phyloP scores from a whole-genome alignment of 1,140 invertebrate genomes.

The Glossosoma conforme region DNA sequence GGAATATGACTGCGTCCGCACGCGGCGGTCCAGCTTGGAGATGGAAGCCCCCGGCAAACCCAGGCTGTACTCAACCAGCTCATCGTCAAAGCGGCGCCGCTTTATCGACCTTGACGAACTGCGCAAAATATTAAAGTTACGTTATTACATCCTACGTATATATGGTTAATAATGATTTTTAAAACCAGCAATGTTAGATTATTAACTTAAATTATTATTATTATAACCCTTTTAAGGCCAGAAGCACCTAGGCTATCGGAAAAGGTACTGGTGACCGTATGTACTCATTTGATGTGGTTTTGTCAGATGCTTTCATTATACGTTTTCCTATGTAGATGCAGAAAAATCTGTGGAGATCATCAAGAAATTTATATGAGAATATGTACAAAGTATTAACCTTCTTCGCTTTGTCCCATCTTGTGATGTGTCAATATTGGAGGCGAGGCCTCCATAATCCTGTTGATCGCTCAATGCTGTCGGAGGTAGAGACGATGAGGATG shows the following conservation, averaged over 20 bases:
- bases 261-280: too few species aligned
- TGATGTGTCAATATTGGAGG: slow-evolving; percentile 23
- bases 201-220: not conserved
- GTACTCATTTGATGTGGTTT: too few species aligned
- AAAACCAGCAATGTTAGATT: not conserved
- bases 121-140: too few species aligned
- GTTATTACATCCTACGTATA: too few species aligned
- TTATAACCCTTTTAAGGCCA: not conserved
- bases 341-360: too few species aligned
- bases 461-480: slow-evolving; percentile 15
- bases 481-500: slow-evolving; percentile 15
- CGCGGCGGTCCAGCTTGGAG: slow-evolving; percentile 46
- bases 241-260: not conserved
- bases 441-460: slow-evolving; percentile 14
- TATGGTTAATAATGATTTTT: not conserved
- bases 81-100: slow-evolving; percentile 93
- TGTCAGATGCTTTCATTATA: too few species aligned
- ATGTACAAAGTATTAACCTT: too few species aligned
- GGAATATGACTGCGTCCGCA: slow-evolving; percentile 53
- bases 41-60: slow-evolving; percentile 60
- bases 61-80: slow-evolving; percentile 84
- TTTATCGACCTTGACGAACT: slow-evolving; percentile 92
- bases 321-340: too few species aligned
- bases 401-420: slow-evolving; percentile 28
- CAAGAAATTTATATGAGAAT: too few species aligned